phyloP scores from a whole-genome alignment of 2,888 invertebrate genomes.

The Sesamia inferens region DNA sequence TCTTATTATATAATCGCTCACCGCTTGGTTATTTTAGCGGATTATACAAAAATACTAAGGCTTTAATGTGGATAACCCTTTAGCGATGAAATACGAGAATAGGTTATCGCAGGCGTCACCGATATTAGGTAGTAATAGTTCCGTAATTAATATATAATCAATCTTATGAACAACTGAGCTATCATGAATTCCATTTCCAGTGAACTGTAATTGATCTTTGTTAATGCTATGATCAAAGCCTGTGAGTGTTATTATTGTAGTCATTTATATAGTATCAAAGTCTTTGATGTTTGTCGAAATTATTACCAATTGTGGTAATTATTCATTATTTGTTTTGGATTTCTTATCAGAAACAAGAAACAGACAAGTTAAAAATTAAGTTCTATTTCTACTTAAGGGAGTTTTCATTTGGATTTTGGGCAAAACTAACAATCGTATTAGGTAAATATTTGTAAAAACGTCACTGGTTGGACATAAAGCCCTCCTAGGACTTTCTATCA shows the following conservation, averaged over 20 bases:
- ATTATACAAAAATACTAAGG: too few species aligned
- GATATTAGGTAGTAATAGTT: slow-evolving; percentile 12
- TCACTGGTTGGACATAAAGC: too few species aligned
- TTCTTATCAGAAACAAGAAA: slow-evolving; percentile 5
- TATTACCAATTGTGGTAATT: background rate
- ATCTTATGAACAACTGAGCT: slow-evolving; percentile 16
- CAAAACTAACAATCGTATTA: background rate
- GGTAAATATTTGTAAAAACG: background rate
- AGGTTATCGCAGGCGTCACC: background rate
- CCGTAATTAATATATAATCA: slow-evolving; percentile 17
- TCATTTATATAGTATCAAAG: background rate
- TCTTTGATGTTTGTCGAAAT: slow-evolving; percentile 1
- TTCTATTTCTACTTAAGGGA: background rate
- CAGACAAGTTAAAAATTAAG: background rate
- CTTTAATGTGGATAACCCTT: background rate
- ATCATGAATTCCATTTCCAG: slow-evolving; percentile 9
- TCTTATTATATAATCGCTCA: too few species aligned
- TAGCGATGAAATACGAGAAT: background rate
- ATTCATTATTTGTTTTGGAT: slow-evolving; percentile 8
- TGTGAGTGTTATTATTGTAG: background rate
- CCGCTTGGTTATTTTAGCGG: too few species aligned
- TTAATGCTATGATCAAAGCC: slow-evolving; percentile 5
- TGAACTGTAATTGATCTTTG: background rate
- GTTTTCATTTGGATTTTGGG: too few species aligned
- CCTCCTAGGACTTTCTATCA: too few species aligned